A percentile compares a stretch with the other conserved stretches of the same genome.
phyloP scores from a whole-genome alignment of 2,888 invertebrate genomes.

The Melanophora roralis region DNA sequence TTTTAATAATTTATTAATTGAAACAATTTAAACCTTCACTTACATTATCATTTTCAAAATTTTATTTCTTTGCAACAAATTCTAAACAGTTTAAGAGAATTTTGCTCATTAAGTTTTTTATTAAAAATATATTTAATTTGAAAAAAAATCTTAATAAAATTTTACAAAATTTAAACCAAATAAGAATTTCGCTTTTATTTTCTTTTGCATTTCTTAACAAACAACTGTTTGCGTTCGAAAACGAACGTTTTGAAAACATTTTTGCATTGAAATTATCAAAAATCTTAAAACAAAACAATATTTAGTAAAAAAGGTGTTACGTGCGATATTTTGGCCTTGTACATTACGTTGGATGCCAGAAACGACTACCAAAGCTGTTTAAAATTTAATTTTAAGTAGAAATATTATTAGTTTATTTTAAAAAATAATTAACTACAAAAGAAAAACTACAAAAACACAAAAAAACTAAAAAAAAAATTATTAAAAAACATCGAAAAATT shows the following conservation, averaged over 20 bases:
- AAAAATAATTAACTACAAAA: constrained; percentile 21
- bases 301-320: constrained; percentile 76
- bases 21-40: too few relatives aligned
- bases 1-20: too few relatives aligned
- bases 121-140: constrained; percentile 4
- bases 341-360: constrained; percentile 78
- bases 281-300: constrained; percentile 49
- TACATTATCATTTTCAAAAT: too few relatives aligned
- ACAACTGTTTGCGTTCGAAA: constrained; percentile 18
- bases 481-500: constrained; percentile 62
- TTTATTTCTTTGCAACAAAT: too few relatives aligned
- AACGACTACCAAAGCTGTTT: constrained; percentile 77
- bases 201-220: constrained; percentile 61
- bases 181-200: constrained; percentile 59
- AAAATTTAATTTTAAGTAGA: constrained; percentile 73
- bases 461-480: constrained; percentile 55
- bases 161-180: constrained; percentile 13
- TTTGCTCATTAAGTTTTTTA: constrained; percentile 1
- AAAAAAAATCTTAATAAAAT: constrained; percentile 29
- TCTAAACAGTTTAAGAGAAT: constrained; percentile 60
- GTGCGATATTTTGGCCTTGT: constrained; percentile 77
- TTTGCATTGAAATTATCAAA: constrained; percentile 30
- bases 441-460: constrained; percentile 61
- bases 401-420: constrained; percentile 58
- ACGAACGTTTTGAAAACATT: constrained; percentile 24